Evolutionary conservation across 2,888 invertebrate species (phyloP).

Genomic region (Germaria angustata): DNA sequence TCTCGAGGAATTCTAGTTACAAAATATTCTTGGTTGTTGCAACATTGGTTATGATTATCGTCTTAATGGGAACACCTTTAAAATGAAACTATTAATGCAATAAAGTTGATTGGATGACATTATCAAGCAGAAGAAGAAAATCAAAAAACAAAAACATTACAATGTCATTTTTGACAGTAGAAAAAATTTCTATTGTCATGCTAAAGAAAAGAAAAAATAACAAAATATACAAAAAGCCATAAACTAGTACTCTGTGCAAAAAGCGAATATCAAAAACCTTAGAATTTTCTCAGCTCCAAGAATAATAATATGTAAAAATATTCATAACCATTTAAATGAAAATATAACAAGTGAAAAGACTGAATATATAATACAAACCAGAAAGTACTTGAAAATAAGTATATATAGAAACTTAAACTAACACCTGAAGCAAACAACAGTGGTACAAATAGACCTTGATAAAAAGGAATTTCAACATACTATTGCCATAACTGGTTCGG

Average conservation of each 20-base stretch:
- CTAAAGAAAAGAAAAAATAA: conserved; percentile 27
- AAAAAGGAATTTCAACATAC: background rate
- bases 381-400: too few relatives aligned
- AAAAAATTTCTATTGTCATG: conserved; percentile 57
- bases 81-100: too few relatives aligned
- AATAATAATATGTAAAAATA: background rate
- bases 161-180: conserved; percentile 50
- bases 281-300: background rate
- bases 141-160: conserved; percentile 23
- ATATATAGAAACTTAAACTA: background rate
- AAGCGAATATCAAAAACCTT: conserved; percentile 15
- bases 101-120: too few relatives aligned
- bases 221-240: conserved; percentile 17
- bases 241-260: too few relatives aligned
- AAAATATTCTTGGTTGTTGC: too few relatives aligned
- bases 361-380: too few relatives aligned
- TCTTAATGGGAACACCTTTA: too few relatives aligned
- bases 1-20: too few relatives aligned
- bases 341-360: background rate
- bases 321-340: too few relatives aligned
- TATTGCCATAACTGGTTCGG: background rate
- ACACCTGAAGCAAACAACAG: background rate
- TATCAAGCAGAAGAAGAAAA: too few relatives aligned
- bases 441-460: background rate
- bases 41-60: too few relatives aligned